These are phyloP conservation scores for Lepetodrilus schrolli DNA, from an alignment of 2,888 invertebrate genomes.

Conservation along the genomic window DNA sequence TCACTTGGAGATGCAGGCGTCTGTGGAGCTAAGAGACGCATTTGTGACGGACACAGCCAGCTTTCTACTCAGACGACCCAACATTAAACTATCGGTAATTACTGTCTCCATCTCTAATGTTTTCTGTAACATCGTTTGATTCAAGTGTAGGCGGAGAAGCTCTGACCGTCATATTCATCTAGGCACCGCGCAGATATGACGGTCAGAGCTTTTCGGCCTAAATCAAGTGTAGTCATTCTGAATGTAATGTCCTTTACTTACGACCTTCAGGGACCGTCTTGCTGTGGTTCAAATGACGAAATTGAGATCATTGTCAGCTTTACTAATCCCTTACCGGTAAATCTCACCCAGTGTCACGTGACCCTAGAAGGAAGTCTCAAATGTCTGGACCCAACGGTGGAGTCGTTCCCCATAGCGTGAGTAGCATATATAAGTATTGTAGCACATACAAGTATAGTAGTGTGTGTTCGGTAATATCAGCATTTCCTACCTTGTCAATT, in stretches of 20 bases:
- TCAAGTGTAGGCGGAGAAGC: too few species aligned
- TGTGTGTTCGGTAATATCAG: too few species aligned
- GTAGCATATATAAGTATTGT: too few species aligned
- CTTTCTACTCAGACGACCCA: neutral
- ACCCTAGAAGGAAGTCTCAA: constrained; percentile 2
- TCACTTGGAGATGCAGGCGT: neutral
- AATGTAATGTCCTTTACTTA: too few species aligned
- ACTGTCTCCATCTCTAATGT: too few species aligned
- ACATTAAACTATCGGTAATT: neutral
- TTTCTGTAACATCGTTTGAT: too few species aligned
- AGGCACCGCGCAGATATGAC: too few species aligned
- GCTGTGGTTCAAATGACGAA: neutral
- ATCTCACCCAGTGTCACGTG: neutral
- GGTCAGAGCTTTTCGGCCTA: too few species aligned
- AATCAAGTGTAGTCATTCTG: too few species aligned
- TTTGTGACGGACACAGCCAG: neutral
- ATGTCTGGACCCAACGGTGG: neutral
- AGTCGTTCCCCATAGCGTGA: neutral
- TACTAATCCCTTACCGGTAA: neutral
- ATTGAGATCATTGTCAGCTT: neutral
- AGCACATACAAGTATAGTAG: too few species aligned
- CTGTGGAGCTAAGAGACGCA: neutral
- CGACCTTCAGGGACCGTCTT: neutral
- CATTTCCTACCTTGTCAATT: too few species aligned
- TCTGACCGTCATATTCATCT: too few species aligned